Evolutionary conservation across 1,140 invertebrate genomes (phyloP), one percentile per base, ranked within the genome.

Genomic region (Rhyzopertha dominica): DNA sequence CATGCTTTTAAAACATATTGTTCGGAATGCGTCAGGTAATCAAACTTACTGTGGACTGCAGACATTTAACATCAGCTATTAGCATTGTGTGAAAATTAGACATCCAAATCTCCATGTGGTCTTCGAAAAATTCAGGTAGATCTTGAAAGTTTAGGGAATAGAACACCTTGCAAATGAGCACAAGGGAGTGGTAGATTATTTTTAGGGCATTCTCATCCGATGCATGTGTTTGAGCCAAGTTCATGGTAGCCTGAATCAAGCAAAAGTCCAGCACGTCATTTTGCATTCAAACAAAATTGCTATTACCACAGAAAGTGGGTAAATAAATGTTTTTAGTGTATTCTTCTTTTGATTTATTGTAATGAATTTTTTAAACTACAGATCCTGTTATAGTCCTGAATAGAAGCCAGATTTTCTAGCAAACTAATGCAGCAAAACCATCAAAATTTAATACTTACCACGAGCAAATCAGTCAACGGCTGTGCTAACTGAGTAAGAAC

Each of bases 101-200:
- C 93, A 98, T 96, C 95, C 95, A 99, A 9, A 76, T 76, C 35
- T 75, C 72, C 84, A 98, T 96, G 62, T 97, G 94, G 62, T 99
- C 95, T 70, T 98, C 95, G 73, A 98, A 98, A 74, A 91, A 95
- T 73, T 98, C 95, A 0, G 95, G 95, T 50, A 99, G 71, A 74
- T 99, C 95, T 76, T 96, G 93, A 54, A 80, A 92, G 71, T 98
- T 98, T 3, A 99, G 75, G 2, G 92, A 96, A 67, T 94, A 92
- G 71, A 97, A 98, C 16, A 98, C 89, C 74, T 98, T 96, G 51
- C 85, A 85, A n/a, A 96, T 85, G 2, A 95, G 73, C 14, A 88
- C 78, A 30, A 98, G 71, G 0, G 92, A 95, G 46, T 84, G 87
- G 57, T 94, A 95, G 51, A 97, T 90, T 8, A 95, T 78, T 66